Percentiles rank a stretch among this genome's conserved stretches.
These are phyloP conservation scores for Episyrphus balteatus DNA, from an alignment of 1,140 invertebrate genomes.

Conservation along the genomic window DNA sequence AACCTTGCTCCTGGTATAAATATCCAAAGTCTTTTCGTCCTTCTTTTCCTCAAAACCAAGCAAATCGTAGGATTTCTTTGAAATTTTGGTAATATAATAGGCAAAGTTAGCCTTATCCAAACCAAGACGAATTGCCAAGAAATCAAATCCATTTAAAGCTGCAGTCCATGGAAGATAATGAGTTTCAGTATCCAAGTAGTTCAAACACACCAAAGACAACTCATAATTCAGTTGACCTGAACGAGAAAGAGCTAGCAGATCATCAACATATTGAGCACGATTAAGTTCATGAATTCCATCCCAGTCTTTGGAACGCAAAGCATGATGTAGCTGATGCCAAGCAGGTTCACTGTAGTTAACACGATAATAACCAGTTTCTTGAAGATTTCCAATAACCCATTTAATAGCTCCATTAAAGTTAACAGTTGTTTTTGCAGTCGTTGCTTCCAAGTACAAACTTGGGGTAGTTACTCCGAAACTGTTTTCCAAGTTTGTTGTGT, in stretches of 20 bases:
- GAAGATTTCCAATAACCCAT: slow-evolving; percentile 60
- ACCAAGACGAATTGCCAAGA: slow-evolving; percentile 22
- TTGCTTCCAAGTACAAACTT: slow-evolving; percentile 36
- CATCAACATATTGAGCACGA: slow-evolving; percentile 70
- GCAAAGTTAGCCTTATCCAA: slow-evolving; percentile 18
- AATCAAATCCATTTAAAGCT: slow-evolving; percentile 43
- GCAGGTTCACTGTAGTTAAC: slow-evolving; percentile 62
- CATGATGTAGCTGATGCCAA: slow-evolving; percentile 50
- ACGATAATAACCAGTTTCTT: slow-evolving; percentile 62
- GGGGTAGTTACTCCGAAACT: slow-evolving; percentile 44
- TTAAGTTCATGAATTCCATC: slow-evolving; percentile 54
- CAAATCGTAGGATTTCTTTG: slow-evolving; percentile 17
- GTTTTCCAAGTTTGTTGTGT: slow-evolving; percentile 36
- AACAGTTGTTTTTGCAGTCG: slow-evolving; percentile 5
- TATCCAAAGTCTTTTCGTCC: slow-evolving; percentile 22
- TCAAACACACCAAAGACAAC: slow-evolving; percentile 44
- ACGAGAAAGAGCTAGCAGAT: slow-evolving; percentile 53
- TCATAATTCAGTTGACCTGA: slow-evolving; percentile 36
- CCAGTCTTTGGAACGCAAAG: slow-evolving; percentile 40
- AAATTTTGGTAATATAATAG: slow-evolving; percentile 19
- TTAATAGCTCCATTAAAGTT: slow-evolving; percentile 3
- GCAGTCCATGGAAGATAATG: slow-evolving; percentile 55
- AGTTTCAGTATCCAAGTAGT: slow-evolving; percentile 48
- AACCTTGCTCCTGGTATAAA: slow-evolving; percentile 34
- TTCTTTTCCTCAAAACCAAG: slow-evolving; percentile 21